A percentile compares a stretch with the other conserved stretches of the same genome.
Conservation (phyloP, 2,113 vertebrate genomes). For the Chinchilla lanigera region DNA sequence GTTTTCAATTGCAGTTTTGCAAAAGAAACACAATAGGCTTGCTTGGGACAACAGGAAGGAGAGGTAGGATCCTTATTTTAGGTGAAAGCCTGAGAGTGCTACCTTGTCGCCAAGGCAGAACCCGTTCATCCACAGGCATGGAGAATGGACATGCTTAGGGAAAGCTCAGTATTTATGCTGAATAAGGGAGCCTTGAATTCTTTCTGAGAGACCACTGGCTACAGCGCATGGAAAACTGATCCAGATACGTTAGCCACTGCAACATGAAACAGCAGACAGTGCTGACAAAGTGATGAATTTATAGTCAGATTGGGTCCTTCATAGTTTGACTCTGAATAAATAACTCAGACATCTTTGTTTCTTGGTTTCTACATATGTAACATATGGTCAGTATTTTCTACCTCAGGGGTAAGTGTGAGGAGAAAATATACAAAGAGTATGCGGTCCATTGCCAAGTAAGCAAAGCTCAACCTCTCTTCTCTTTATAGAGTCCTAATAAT, state of each 20-base stretch:
- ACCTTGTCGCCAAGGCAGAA: neutral
- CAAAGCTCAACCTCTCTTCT: neutral
- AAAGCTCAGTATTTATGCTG: neutral
- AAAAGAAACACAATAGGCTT: neutral
- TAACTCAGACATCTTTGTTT: neutral
- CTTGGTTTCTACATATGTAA: neutral
- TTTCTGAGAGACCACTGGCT: neutral
- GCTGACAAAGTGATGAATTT: neutral
- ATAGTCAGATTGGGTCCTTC: neutral
- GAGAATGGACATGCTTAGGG: neutral
- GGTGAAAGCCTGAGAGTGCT: neutral
- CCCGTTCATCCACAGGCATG: neutral
- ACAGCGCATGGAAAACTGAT: rapidly evolving
- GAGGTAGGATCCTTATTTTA: neutral
- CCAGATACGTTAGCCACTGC: neutral
- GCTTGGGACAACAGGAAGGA: neutral
- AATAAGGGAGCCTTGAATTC: neutral
- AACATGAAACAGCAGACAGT: neutral
- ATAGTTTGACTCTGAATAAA: neutral
- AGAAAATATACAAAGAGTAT: neutral
- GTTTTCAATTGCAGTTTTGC: neutral
- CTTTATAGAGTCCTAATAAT: neutral
- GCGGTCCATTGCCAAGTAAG: neutral
- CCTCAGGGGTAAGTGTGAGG: neutral
- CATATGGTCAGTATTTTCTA: neutral